A percentile compares a stretch with the other conserved stretches of the same genome.
Conservation (phyloP, 1,140 invertebrate species). For the Leguminivora glycinivorella region DNA sequence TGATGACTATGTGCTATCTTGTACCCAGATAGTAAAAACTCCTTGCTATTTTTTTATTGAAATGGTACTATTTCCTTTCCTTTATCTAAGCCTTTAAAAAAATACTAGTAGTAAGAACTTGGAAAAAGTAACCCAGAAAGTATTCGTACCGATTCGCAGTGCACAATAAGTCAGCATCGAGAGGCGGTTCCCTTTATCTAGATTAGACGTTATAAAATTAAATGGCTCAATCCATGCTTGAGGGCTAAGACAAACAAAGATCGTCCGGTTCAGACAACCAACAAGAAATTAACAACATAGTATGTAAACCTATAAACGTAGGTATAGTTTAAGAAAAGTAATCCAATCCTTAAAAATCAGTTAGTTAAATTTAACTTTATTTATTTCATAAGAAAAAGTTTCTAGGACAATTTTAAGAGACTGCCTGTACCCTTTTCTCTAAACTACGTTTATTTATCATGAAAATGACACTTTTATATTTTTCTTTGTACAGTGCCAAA, state of each 20-base stretch:
- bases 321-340: too few relatives aligned
- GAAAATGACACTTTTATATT: too few relatives aligned
- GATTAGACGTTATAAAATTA: slow-evolving; percentile 61
- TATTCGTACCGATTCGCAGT: slow-evolving; percentile 24
- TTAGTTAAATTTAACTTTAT: too few relatives aligned
- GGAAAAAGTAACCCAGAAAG: not conserved
- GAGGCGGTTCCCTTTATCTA: slow-evolving; percentile 53
- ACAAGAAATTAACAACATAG: not conserved
- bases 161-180: slow-evolving; percentile 53
- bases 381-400: slow-evolving; percentile 18
- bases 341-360: too few relatives aligned
- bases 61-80: not conserved
- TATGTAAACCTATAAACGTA: too few relatives aligned
- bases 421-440: too few relatives aligned
- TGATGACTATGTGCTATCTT: not conserved
- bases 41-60: slow-evolving; percentile 2
- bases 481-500: too few relatives aligned
- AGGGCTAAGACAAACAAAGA: slow-evolving; percentile 59
- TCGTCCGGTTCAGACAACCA: slow-evolving; percentile 37
- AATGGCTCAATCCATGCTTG: slow-evolving; percentile 59
- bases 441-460: too few relatives aligned
- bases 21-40: not conserved
- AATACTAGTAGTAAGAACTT: not conserved
- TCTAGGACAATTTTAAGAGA: too few relatives aligned
- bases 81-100: not conserved